Percentiles rank a stretch among this genome's conserved stretches.
phyloP scores from a whole-genome alignment of 2,888 invertebrate genomes.

The Tetragonisca angustula region DNA sequence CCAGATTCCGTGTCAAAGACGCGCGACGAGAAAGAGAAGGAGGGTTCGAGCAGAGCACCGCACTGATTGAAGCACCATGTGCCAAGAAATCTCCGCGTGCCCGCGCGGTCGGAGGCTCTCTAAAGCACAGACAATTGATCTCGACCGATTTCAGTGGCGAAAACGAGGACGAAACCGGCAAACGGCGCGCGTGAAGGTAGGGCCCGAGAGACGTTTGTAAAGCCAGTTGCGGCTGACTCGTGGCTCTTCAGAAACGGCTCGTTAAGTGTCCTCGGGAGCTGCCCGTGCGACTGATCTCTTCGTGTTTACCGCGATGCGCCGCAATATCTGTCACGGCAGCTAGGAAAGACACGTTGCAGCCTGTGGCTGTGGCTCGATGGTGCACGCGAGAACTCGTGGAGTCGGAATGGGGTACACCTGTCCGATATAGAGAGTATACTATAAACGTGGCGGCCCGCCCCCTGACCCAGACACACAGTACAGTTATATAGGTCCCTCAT shows the following conservation, averaged over 20 bases:
- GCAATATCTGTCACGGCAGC: conserved; percentile 62
- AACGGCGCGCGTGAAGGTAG: conserved; percentile 40
- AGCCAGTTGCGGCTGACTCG: conserved; percentile 5
- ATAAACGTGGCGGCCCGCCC: conserved; percentile 84
- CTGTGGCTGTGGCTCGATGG: conserved; percentile 61
- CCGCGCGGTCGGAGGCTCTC: conserved; percentile 59
- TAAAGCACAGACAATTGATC: conserved; percentile 54
- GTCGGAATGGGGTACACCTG: conserved; percentile 85
- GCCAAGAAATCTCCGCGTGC: conserved; percentile 57
- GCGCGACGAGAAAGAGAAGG: conserved; percentile 13
- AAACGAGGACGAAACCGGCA: conserved; percentile 55
- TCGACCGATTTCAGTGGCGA: conserved; percentile 53
- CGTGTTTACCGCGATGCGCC: conserved; percentile 53
- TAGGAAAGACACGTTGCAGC: conserved; percentile 63
- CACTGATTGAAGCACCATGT: conserved; percentile 61
- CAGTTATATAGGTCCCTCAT: conserved; percentile 85
- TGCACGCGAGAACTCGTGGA: conserved; percentile 81
- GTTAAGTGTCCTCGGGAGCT: conserved; percentile 44
- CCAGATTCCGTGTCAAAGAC: conserved; percentile 41
- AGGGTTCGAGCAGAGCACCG: conserved; percentile 41
- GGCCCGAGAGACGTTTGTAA: conserved; percentile 26
- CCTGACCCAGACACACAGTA: conserved; percentile 86
- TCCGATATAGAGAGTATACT: conserved; percentile 83
- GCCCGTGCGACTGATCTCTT: conserved; percentile 56
- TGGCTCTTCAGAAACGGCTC: conserved; percentile 3